These are phyloP conservation scores for Stegophylla sp. DNA, from an alignment of 2,888 invertebrate genomes.

Conservation along the genomic window DNA sequence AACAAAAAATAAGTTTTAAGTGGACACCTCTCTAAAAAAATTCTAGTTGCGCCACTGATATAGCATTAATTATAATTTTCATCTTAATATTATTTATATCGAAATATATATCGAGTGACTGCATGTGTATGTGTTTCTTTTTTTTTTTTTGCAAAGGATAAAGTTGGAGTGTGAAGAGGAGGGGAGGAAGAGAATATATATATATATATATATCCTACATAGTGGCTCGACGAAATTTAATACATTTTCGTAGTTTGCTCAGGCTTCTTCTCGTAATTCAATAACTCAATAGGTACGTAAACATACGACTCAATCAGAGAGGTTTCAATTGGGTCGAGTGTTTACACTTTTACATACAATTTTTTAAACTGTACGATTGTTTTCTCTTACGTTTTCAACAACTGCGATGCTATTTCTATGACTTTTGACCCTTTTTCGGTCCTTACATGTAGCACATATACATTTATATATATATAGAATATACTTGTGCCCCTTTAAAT, in stretches of 20 bases:
- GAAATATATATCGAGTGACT: too few species aligned
- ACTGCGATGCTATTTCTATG: too few species aligned
- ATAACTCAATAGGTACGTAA: constrained; percentile 26
- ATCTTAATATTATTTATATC: too few species aligned
- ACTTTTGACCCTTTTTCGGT: not conserved
- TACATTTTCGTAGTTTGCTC: constrained; percentile 46
- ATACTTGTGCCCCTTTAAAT: too few species aligned
- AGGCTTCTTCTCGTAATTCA: constrained; percentile 51
- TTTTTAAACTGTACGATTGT: constrained; percentile 24
- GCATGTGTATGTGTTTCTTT: not conserved
- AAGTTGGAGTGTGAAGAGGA: too few species aligned
- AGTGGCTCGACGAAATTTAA: constrained; percentile 40
- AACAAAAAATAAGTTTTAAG: too few species aligned
- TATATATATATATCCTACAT: too few species aligned
- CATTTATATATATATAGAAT: not conserved
- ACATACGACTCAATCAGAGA: constrained; percentile 53
- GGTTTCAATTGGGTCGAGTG: constrained; percentile 49
- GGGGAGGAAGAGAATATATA: not conserved
- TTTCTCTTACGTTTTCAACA: not conserved
- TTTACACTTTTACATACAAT: constrained; percentile 10
- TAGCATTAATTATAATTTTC: not conserved
- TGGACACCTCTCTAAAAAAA: too few species aligned
- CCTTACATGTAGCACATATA: not conserved
- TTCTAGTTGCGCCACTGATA: too few species aligned
- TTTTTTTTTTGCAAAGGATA: not conserved